These are phyloP conservation scores for Drosophila formosana DNA, from an alignment of 2,888 invertebrate genomes.

Conservation along the genomic window DNA sequence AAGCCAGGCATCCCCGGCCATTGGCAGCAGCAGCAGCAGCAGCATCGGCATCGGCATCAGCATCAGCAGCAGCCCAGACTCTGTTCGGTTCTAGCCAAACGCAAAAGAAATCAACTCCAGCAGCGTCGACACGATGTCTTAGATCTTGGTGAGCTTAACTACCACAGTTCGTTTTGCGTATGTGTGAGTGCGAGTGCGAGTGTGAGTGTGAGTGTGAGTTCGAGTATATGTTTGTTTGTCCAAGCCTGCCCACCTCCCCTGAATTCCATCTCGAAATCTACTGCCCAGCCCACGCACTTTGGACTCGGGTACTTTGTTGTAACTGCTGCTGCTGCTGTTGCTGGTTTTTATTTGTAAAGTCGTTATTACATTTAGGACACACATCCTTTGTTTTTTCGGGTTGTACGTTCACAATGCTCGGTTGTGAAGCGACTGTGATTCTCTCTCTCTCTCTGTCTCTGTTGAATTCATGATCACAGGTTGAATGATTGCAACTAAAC, in stretches of 20 bases:
- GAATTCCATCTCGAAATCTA: conserved; percentile 17
- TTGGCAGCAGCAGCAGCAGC: conserved; percentile 5
- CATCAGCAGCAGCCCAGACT: conserved; percentile 4
- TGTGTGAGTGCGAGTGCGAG: conserved; percentile 1
- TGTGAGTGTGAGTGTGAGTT: conserved; percentile 4
- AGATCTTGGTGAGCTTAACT: conserved; percentile 47
- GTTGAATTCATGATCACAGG: conserved; percentile 23
- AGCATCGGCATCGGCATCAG: too few relatives aligned
- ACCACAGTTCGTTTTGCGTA: conserved; percentile 17
- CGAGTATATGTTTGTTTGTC: conserved; percentile 19
- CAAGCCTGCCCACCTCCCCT: conserved; percentile 21
- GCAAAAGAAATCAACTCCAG: conserved; percentile 61
- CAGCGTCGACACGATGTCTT: conserved; percentile 32
- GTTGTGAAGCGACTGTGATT: conserved; percentile 45
- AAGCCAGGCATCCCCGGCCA: conserved; percentile 49
- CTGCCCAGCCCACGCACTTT: conserved; percentile 63
- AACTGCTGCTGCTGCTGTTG: conserved; percentile 29
- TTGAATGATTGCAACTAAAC: too few relatives aligned
- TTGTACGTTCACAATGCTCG: conserved; percentile 37
- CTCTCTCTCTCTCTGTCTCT: background rate
- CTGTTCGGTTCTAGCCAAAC: conserved; percentile 32
- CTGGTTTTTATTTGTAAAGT: conserved; percentile 72
- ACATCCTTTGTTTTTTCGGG: conserved; percentile 58
- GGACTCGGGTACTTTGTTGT: conserved; percentile 38
- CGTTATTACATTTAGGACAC: conserved; percentile 76